A percentile compares a stretch with the other conserved stretches of the same genome.
Evolutionary conservation across 2,888 invertebrate genomes (phyloP).

Genomic region (Malachius bipustulatus): DNA sequence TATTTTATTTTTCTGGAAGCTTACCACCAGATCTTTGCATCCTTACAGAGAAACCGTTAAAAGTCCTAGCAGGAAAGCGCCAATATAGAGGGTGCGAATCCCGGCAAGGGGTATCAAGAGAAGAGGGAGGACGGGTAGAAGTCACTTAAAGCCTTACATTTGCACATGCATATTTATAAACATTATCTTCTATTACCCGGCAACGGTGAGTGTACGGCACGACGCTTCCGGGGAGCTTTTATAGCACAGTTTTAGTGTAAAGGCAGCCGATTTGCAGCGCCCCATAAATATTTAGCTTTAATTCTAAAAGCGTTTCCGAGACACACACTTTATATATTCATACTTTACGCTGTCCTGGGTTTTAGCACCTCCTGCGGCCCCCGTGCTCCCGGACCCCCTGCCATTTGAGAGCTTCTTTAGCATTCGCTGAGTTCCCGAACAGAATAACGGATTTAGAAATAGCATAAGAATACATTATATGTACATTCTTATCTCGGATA

Average conservation of each 20-base stretch:
- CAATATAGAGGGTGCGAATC: too few relatives aligned
- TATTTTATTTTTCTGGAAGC: too few relatives aligned
- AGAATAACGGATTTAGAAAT: too few relatives aligned
- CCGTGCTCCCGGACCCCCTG: too few relatives aligned
- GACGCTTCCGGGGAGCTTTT: slow-evolving; percentile 36
- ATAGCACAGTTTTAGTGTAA: slow-evolving; percentile 38
- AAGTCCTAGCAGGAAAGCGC: too few relatives aligned
- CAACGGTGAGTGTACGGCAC: slow-evolving; percentile 36
- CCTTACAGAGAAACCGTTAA: too few relatives aligned
- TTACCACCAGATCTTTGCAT: too few relatives aligned
- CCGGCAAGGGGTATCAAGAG: too few relatives aligned
- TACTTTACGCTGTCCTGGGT: slow-evolving; percentile 25
- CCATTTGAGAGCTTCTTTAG: too few relatives aligned
- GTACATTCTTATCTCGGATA: too few relatives aligned
- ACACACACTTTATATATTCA: slow-evolving; percentile 36
- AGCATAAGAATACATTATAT: too few relatives aligned
- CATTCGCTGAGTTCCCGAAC: too few relatives aligned
- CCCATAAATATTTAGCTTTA: slow-evolving; percentile 40
- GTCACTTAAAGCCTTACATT: slow-evolving; percentile 35
- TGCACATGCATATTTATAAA: slow-evolving; percentile 40
- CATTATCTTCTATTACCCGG: slow-evolving; percentile 39
- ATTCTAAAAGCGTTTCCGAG: slow-evolving; percentile 39
- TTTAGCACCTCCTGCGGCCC: slow-evolving; percentile 12
- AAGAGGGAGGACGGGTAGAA: slow-evolving; percentile 14
- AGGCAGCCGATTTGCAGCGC: slow-evolving; percentile 40